Evolutionary conservation across 2,113 vertebrate species (phyloP).

Genomic region (Oryzias melastigma): DNA sequence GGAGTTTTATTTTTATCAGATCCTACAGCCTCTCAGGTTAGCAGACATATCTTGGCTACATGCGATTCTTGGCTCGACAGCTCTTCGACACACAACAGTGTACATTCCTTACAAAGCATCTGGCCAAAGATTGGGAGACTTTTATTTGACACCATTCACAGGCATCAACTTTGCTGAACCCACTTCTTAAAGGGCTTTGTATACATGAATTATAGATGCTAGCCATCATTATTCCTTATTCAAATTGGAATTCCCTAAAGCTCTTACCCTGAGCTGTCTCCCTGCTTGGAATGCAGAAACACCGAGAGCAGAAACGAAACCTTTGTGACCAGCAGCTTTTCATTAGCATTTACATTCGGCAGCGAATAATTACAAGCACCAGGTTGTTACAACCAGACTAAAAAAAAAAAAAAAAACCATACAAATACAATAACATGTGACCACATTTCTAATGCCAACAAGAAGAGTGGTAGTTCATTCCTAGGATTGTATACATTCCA

Average conservation of each 20-base stretch:
- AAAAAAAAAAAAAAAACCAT: slow-evolving; percentile 2
- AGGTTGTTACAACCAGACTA: slow-evolving; percentile 4
- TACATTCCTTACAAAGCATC: background rate
- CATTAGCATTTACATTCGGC: slow-evolving; percentile 43
- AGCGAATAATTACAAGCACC: slow-evolving; percentile 21
- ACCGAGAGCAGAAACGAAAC: slow-evolving; percentile 50
- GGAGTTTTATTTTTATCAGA: too few relatives aligned
- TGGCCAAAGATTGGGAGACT: background rate
- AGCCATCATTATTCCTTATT: slow-evolving; percentile 61
- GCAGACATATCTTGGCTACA: too few relatives aligned
- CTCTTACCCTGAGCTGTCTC: slow-evolving; percentile 25
- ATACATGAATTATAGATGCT: slow-evolving; percentile 69
- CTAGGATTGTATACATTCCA: too few relatives aligned
- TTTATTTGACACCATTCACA: slow-evolving; percentile 43
- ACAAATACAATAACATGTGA: slow-evolving; percentile 1
- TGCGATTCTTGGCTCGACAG: background rate
- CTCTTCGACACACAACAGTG: background rate
- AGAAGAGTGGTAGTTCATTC: background rate
- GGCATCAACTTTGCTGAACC: slow-evolving; percentile 39
- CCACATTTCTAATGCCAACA: background rate
- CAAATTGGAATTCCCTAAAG: slow-evolving; percentile 64
- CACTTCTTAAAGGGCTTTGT: slow-evolving; percentile 46
- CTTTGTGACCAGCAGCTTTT: slow-evolving; percentile 52
- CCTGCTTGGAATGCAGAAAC: slow-evolving; percentile 41
- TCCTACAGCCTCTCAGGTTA: too few relatives aligned